Conservation (phyloP, 2,888 invertebrate genomes). For the Chrysolina oricalcia region DNA sequence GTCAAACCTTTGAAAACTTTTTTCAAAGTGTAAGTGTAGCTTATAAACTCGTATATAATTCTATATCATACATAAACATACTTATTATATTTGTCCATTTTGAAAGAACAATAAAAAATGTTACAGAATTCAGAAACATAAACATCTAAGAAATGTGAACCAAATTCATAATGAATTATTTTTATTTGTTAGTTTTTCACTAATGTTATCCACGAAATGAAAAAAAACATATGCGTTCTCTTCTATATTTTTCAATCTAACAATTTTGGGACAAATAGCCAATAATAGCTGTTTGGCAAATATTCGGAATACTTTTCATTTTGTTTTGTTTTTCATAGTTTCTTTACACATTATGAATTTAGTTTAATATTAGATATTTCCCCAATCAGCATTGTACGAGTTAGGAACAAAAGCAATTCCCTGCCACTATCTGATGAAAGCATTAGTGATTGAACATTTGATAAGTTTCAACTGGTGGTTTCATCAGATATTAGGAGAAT, state of each 20-base stretch:
- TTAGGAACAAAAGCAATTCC: slow-evolving; percentile 25
- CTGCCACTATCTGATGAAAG: slow-evolving; percentile 56
- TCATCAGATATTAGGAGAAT: slow-evolving; percentile 40
- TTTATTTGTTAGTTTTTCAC: not conserved
- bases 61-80: slow-evolving; percentile 31
- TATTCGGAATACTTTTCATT: not conserved
- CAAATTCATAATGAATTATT: slow-evolving; percentile 36
- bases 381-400: slow-evolving; percentile 7
- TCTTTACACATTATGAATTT: slow-evolving; percentile 14
- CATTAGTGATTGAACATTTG: slow-evolving; percentile 57
- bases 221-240: not conserved
- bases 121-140: not conserved
- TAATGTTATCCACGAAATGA: no score
- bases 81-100: slow-evolving; percentile 12
- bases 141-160: slow-evolving; percentile 30
- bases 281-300: not conserved
- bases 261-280: no score
- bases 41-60: slow-evolving; percentile 36
- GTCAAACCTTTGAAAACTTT: not conserved
- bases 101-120: slow-evolving; percentile 11
- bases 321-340: not conserved
- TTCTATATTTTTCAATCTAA: not conserved
- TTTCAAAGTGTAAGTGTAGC: slow-evolving; percentile 23
- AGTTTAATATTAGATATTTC: slow-evolving; percentile 11
- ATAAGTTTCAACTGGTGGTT: slow-evolving; percentile 60